Evolutionary conservation across 2,888 invertebrate genomes (phyloP).

Genomic region (Calliopum simillimum): DNA sequence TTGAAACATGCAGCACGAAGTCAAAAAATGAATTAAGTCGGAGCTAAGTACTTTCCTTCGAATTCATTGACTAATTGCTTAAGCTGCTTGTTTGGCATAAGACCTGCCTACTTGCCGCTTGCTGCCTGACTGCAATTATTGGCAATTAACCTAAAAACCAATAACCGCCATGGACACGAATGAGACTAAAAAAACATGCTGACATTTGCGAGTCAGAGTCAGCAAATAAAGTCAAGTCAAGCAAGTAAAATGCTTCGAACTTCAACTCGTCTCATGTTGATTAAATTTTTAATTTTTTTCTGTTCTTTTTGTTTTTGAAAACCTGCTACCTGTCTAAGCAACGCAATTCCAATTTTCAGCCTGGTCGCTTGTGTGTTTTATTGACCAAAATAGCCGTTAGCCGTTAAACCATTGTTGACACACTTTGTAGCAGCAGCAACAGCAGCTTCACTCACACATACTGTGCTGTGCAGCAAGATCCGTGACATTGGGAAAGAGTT

Average conservation of each 20-base stretch:
- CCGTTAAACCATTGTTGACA: not conserved
- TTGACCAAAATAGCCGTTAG: slow-evolving; percentile 1
- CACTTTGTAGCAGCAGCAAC: not conserved
- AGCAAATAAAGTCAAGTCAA: too few relatives aligned
- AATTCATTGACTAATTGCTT: slow-evolving; percentile 19
- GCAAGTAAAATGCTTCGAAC: too few relatives aligned
- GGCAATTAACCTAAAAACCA: slow-evolving; percentile 29
- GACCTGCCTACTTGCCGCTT: too few relatives aligned
- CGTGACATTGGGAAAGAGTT: too few relatives aligned
- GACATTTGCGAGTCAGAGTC: too few relatives aligned
- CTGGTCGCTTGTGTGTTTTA: not conserved
- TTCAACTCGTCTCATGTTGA: not conserved
- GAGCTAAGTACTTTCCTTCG: not conserved
- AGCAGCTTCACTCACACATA: too few relatives aligned
- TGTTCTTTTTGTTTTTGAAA: not conserved
- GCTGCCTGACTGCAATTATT: slow-evolving; percentile 22
- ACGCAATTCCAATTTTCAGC: not conserved
- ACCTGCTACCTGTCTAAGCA: not conserved
- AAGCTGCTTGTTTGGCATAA: not conserved
- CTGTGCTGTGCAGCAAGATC: too few relatives aligned
- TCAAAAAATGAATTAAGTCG: not conserved
- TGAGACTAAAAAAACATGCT: too few relatives aligned
- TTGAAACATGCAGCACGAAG: slow-evolving; percentile 7
- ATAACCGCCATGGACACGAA: not conserved
- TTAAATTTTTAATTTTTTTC: too few relatives aligned